These are phyloP conservation scores for Nymphalis c-album DNA, from an alignment of 2,888 invertebrate species.

Conservation along the genomic window DNA sequence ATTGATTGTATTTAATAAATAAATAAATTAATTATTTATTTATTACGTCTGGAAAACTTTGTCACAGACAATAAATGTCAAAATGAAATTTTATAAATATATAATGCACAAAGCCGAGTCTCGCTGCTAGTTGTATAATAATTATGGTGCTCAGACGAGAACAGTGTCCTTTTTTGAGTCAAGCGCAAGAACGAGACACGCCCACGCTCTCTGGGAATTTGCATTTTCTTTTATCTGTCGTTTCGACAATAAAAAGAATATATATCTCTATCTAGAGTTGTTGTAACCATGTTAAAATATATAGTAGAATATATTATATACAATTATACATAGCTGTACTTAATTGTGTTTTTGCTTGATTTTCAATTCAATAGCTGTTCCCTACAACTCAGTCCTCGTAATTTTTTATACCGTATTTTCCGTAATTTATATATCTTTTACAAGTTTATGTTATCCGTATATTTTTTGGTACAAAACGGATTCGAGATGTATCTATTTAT, in stretches of 20 bases:
- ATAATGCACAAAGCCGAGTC: not conserved
- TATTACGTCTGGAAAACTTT: too few species aligned
- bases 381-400: too few species aligned
- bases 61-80: too few species aligned
- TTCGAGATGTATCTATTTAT: too few species aligned
- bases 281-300: not conserved
- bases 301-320: not conserved
- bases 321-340: not conserved
- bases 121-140: constrained; percentile 11
- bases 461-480: too few species aligned
- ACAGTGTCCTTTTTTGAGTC: constrained; percentile 51
- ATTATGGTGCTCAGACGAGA: constrained; percentile 36
- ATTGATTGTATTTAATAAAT: too few species aligned
- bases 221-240: constrained; percentile 50
- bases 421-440: too few species aligned
- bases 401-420: too few species aligned
- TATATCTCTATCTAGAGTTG: constrained; percentile 2
- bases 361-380: too few species aligned
- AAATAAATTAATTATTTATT: too few species aligned
- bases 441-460: too few species aligned
- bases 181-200: constrained; percentile 53
- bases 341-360: not conserved
- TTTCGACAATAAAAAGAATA: constrained; percentile 17
- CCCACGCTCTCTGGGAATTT: constrained; percentile 63
- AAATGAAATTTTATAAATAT: not conserved